Conservation (phyloP, 2,113 vertebrate genomes). For the Australoheros scitulus region DNA sequence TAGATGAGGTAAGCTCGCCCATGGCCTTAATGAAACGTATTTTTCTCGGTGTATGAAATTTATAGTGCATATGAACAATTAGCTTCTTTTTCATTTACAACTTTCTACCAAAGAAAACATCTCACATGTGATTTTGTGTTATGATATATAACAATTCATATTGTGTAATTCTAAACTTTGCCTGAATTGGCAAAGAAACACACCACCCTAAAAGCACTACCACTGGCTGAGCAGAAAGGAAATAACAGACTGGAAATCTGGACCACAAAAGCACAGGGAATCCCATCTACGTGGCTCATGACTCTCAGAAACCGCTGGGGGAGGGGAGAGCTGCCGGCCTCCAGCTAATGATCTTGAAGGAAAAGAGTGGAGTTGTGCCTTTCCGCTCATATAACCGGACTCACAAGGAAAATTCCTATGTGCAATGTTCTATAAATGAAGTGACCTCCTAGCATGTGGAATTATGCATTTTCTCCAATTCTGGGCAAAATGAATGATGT, state of each 20-base stretch:
- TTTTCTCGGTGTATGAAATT: background rate
- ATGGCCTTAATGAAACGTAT: background rate
- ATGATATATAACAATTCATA: background rate
- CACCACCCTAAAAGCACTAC: background rate
- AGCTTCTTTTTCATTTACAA: background rate
- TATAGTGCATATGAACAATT: background rate
- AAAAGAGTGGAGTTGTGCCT: conserved; percentile 29
- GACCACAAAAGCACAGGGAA: conserved; percentile 60
- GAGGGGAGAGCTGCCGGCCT: conserved; percentile 12
- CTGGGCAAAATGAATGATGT: background rate
- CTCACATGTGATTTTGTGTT: background rate
- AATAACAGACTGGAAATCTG: conserved; percentile 57
- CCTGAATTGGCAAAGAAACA: background rate
- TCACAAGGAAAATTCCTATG: background rate
- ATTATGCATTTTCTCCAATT: background rate
- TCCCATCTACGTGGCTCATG: conserved; percentile 73
- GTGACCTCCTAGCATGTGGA: background rate
- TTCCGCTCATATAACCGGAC: background rate
- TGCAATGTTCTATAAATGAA: background rate
- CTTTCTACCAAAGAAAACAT: background rate
- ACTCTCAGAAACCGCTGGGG: conserved; percentile 26
- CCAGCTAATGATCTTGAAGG: conserved; percentile 9
- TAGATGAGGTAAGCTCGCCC: background rate
- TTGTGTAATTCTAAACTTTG: background rate
- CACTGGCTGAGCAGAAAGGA: conserved; percentile 24